A percentile compares a stretch with the other conserved stretches of the same genome.
phyloP scores from a whole-genome alignment of 2,113 vertebrate species.

The Xenus cinereus region DNA sequence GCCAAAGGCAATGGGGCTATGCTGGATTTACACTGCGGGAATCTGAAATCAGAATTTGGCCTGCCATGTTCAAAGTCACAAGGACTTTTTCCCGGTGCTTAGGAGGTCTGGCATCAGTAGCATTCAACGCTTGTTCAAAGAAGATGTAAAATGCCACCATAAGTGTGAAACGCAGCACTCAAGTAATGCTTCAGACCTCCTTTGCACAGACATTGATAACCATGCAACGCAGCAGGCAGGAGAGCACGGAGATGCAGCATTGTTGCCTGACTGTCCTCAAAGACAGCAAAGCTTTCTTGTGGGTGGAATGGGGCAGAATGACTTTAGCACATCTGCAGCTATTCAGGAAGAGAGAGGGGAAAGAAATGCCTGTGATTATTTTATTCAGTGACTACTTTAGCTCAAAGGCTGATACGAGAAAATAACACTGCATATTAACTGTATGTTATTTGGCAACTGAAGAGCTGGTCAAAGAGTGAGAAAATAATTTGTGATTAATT shows the following conservation, averaged over 20 bases:
- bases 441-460: background rate
- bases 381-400: background rate
- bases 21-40: background rate
- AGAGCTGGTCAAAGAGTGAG: background rate
- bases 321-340: background rate
- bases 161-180: background rate
- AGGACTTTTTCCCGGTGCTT: background rate
- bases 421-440: background rate
- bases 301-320: background rate
- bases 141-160: background rate
- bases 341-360: background rate
- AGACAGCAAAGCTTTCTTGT: background rate
- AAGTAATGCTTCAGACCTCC: background rate
- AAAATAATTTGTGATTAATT: background rate
- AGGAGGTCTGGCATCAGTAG: background rate
- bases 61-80: conserved; percentile 1
- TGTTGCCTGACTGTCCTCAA: background rate
- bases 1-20: background rate
- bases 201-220: background rate
- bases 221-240: background rate
- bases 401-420: background rate
- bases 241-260: background rate
- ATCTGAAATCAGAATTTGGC: conserved; percentile 6
- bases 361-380: background rate
- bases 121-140: background rate